Percentiles rank a stretch among this genome's conserved stretches.
These are phyloP conservation scores for Rafetus swinhoei DNA, from an alignment of 2,113 vertebrate species.

Conservation along the genomic window DNA sequence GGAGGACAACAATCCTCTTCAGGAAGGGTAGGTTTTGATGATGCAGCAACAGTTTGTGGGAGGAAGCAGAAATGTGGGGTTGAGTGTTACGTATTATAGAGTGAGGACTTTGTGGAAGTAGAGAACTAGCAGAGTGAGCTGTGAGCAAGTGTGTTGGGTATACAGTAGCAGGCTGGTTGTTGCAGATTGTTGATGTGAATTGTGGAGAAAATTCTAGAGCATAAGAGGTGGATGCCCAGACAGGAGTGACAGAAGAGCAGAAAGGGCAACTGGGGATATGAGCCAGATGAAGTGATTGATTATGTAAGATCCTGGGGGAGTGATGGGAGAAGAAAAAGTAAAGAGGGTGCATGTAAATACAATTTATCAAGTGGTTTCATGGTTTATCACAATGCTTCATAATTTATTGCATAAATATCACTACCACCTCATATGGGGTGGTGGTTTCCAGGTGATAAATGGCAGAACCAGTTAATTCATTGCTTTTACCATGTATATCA, in stretches of 20 bases:
- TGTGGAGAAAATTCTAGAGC: neutral
- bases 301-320: neutral
- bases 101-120: neutral
- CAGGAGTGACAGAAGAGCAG: neutral
- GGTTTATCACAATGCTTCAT: neutral
- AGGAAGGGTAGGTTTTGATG: neutral
- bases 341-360: neutral
- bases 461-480: neutral
- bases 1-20: neutral
- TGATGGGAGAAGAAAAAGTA: neutral
- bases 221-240: neutral
- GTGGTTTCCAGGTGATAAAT: neutral
- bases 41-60: neutral
- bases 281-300: neutral
- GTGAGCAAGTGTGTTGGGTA: neutral
- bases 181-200: neutral
- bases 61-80: neutral
- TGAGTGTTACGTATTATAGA: neutral
- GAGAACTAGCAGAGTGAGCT: neutral
- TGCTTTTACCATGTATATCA: neutral
- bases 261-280: neutral
- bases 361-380: neutral
- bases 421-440: fast-evolving
- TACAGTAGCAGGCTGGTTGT: neutral
- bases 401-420: neutral